phyloP scores from a whole-genome alignment of 2,113 vertebrate species.

The Gobio gobio region DNA sequence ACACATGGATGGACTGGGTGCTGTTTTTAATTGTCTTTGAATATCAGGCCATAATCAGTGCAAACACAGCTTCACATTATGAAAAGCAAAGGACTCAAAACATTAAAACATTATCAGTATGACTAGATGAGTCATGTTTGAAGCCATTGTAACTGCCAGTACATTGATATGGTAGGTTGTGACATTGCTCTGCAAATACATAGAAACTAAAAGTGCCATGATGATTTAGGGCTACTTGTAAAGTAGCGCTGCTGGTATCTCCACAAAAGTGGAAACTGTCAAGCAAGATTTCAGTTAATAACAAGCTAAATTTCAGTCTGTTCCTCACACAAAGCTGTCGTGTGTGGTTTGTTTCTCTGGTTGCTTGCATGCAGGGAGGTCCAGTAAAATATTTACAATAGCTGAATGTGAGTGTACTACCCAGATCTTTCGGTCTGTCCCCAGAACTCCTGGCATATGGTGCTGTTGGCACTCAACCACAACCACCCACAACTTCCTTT shows the following conservation, averaged over 20 bases:
- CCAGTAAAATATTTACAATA: conserved; percentile 57
- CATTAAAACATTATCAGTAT: not conserved
- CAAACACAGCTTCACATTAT: not conserved
- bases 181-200: not conserved
- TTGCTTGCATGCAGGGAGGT: conserved; percentile 39
- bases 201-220: not conserved
- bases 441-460: conserved; percentile 39
- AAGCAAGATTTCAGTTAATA: not conserved
- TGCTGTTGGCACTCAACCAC: conserved; percentile 43
- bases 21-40: no score
- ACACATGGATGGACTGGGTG: no score
- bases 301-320: not conserved
- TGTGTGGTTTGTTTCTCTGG: conserved; percentile 29
- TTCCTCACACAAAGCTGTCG: conserved; percentile 15
- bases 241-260: not conserved
- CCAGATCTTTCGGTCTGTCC: conserved; percentile 36
- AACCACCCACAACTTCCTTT: conserved; percentile 41
- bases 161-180: not conserved
- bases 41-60: not conserved
- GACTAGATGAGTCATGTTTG: not conserved
- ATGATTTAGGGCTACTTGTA: not conserved
- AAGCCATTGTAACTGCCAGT: not conserved
- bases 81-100: not conserved
- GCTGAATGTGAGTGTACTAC: conserved; percentile 40
- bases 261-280: not conserved